Evolutionary conservation across 2,113 vertebrate genomes (phyloP).

Genomic region (Zosterops japonicus): DNA sequence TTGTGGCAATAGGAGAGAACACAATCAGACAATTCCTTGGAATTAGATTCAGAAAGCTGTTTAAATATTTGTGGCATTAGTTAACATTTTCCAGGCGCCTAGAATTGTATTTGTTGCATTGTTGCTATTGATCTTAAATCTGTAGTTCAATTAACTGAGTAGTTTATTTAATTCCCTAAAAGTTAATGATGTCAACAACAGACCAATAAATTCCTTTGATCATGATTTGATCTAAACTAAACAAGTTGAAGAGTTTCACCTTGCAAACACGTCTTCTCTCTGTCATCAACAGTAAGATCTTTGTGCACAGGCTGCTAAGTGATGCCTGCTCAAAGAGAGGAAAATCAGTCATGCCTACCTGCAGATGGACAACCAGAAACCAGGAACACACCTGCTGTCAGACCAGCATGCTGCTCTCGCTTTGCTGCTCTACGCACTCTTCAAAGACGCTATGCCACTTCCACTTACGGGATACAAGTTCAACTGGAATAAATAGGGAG

Average conservation of each 20-base stretch:
- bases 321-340: not conserved
- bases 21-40: not conserved
- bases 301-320: not conserved
- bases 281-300: not conserved
- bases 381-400: not conserved
- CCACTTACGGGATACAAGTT: rapidly evolving
- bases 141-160: not conserved
- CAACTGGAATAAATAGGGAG: not conserved
- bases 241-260: not conserved
- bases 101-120: rapidly evolving
- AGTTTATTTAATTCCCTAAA: not conserved
- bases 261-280: rapidly evolving
- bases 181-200: not conserved
- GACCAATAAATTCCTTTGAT: not conserved
- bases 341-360: not conserved
- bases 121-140: not conserved
- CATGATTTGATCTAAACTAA: not conserved
- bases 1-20: not conserved
- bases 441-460: not conserved
- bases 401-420: not conserved
- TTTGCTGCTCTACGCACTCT: not conserved
- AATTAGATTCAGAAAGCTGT: not conserved
- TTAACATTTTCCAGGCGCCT: not conserved
- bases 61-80: not conserved
- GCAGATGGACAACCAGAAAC: not conserved